A percentile compares a stretch with the other conserved stretches of the same genome.
Evolutionary conservation across 2,113 vertebrate genomes (phyloP).

Genomic region (Oryzias melastigma): DNA sequence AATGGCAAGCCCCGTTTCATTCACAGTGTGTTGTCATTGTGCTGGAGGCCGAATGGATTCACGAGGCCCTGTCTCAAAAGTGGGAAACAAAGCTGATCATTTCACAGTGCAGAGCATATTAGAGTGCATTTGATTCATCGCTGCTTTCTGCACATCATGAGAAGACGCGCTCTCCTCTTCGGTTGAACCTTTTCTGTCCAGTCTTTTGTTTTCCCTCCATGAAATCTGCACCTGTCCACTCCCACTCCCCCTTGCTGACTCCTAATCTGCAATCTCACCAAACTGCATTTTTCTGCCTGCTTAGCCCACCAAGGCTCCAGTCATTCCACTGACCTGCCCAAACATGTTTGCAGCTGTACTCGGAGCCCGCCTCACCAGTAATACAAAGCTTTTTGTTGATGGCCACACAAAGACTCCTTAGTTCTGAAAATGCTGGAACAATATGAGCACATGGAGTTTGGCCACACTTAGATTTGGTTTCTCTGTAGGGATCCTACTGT

Average conservation of each 20-base stretch:
- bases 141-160: too few relatives aligned
- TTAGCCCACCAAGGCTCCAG: constrained; percentile 75
- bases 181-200: constrained; percentile 3
- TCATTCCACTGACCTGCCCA: constrained; percentile 73
- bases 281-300: constrained; percentile 76
- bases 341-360: constrained; percentile 71
- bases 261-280: constrained; percentile 76
- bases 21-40: constrained; percentile 53
- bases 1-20: constrained; percentile 45
- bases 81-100: constrained; percentile 17
- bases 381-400: constrained; percentile 70
- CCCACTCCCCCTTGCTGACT: constrained; percentile 3
- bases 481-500: background rate
- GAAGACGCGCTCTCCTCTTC: too few relatives aligned
- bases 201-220: constrained; percentile 48
- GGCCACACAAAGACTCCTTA: constrained; percentile 69
- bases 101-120: background rate
- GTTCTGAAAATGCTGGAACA: constrained; percentile 53
- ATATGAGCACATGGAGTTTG: constrained; percentile 44
- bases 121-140: background rate
- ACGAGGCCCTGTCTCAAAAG: constrained; percentile 26
- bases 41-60: constrained; percentile 41
- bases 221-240: constrained; percentile 50
- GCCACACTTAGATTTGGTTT: constrained; percentile 2
- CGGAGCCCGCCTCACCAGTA: constrained; percentile 62